Base-by-base conservation (phyloP, 2,888 invertebrate genomes). In the Lobophora halterata region DNA sequence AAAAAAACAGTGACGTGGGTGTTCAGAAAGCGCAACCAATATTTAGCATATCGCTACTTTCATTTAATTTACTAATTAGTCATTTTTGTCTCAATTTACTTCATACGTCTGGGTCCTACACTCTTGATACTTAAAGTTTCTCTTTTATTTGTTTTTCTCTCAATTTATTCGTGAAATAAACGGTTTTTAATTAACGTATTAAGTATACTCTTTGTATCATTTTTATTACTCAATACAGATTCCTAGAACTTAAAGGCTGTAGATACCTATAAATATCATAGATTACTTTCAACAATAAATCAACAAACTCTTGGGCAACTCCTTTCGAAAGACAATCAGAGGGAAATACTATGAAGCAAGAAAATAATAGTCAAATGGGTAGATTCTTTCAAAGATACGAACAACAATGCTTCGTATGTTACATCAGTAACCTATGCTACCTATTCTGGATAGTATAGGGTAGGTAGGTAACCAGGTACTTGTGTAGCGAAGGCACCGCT, bases 381-480 rank as follows among this genome's bases (percentile, higher is more conserved):
- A 77, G 79, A 80, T 80, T 56, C 61, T 64, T 67, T 68, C 57
- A 61, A 61, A 71, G 73, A 79, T 78, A 79, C 59, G 46, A 61
- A 77, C 79, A 80, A 83, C 76, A 81, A 81, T 79, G 79, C 70
- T 65, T 74, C n/a, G 68, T 72, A 63, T 72, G 75, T 78, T 74
- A 77, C 75, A 71, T 71, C 65, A 65, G 52, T 52, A n/a, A 45
- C 36, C 13, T 40, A 38, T 12, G 14, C 14, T 43, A 28, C 36
- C 28, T 41, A 28, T 31, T 37, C 43, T 43, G 33, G 42, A 36
- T 19, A n/a, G n/a, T n/a, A n/a, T n/a, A n/a, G n/a, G n/a, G n/a
- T n/a, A n/a, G n/a, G n/a, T n/a, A n/a, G n/a, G n/a, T n/a, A n/a
- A n/a, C n/a, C n/a, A n/a, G n/a, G 42, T 47, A 40, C 27, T 41